Evolutionary conservation across 2,113 vertebrate genomes (phyloP), one percentile per base, ranked within the genome.

Genomic region (Hiodon alosoides): DNA sequence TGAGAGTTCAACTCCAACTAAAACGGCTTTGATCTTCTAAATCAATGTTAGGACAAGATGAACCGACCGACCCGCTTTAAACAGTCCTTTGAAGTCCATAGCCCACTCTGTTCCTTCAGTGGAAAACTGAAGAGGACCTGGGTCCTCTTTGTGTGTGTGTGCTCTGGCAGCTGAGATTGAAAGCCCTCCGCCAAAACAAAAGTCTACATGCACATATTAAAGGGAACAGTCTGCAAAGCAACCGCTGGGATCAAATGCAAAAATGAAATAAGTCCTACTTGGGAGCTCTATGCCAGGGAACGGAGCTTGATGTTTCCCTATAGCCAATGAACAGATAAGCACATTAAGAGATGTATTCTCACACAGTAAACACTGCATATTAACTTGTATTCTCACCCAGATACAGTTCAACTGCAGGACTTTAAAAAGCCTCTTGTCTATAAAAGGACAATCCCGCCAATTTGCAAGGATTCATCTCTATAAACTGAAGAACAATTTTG

Each of bases 271-370:
- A 82, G 84, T 89, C 93, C 79, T 94, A 94, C 93, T 94, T 93
- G 93, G 93, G 81, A 94, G 93, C 86, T 93, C 93, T 86, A 94
- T 92, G 90, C 91, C 93, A 78, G 93, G 93, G 83, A 92, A 94
- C 85, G 91, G 91, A 86, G 90, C 90, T 88, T 91, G 91, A 82
- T 91, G 91, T 86, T 92, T 94, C 90, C 92, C 92, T 93, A 89
- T 91, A 88, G 81, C 82, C 92, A 90, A 93, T 88, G 91, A 91
- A 92, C 90, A 92, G 90, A 92, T 85, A 31, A 89, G 87, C 87
- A 91, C 83, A 74, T 84, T 83, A 85, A 83, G 85, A 90, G 86
- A 91, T 82, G 31, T 31, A 88, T 87, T 74, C 79, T 84, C 76
- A 82, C 90, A 86, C 84, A 90, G 85, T 81, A 75, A 77, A 90